Evolutionary conservation across 35 echinoderm and acorn worm genomes (phyloP).

Genomic region (Diadema setosum): DNA sequence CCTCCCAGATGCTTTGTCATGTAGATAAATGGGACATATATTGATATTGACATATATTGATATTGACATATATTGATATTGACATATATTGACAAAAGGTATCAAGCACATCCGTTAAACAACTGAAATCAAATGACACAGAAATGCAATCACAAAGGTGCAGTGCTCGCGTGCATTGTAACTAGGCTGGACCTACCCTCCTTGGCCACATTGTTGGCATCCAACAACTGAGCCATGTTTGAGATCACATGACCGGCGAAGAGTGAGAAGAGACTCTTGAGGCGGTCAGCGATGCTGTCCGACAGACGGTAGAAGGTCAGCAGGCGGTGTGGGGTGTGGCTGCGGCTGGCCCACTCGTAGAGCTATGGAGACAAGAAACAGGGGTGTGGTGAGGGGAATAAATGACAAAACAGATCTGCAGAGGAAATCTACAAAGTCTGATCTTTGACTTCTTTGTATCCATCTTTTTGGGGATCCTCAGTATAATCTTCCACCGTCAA

Average conservation of each 20-base stretch:
- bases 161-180: too few species aligned
- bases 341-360: slow-evolving; percentile 76
- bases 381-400: too few species aligned
- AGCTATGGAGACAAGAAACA: slow-evolving; percentile 32
- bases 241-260: slow-evolving; percentile 91
- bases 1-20: too few species aligned
- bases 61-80: too few species aligned
- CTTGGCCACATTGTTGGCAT: slow-evolving; percentile 71
- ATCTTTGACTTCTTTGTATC: too few species aligned
- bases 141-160: background rate
- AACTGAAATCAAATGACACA: background rate
- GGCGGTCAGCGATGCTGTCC: slow-evolving; percentile 70
- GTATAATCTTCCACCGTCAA: too few species aligned
- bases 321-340: slow-evolving; percentile 38
- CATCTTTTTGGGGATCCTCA: too few species aligned
- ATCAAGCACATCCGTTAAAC: background rate
- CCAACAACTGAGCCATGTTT: slow-evolving; percentile 66
- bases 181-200: slow-evolving; percentile 32
- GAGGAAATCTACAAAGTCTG: too few species aligned
- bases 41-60: too few species aligned
- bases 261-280: slow-evolving; percentile 85
- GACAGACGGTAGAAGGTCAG: slow-evolving; percentile 82
- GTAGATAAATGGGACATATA: too few species aligned
- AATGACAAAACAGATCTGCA: too few species aligned
- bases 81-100: too few species aligned